A percentile compares a stretch with the other conserved stretches of the same genome.
Conservation (phyloP, 2,888 invertebrate species). For the Eupithecia exiguata region DNA sequence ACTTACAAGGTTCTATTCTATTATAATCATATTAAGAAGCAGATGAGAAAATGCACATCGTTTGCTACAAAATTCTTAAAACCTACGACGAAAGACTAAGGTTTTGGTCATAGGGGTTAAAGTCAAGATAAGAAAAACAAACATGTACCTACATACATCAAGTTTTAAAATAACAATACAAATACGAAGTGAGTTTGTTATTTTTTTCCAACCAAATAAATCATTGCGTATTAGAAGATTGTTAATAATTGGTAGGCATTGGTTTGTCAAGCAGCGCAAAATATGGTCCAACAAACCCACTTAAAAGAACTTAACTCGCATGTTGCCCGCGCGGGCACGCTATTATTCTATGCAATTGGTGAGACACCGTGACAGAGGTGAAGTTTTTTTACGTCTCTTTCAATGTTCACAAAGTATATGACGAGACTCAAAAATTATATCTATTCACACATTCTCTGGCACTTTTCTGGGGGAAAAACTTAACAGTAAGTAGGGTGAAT, state of each 20-base stretch:
- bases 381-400: background rate
- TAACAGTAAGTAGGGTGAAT: background rate
- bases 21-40: background rate
- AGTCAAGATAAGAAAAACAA: background rate
- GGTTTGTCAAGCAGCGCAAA: background rate
- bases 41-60: constrained; percentile 11
- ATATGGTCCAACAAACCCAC: background rate
- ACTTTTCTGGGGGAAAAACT: background rate
- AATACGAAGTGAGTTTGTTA: background rate
- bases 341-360: background rate
- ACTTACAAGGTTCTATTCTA: constrained; percentile 7
- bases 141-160: background rate
- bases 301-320: background rate
- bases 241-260: no score
- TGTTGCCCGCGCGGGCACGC: no score
- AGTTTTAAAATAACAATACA: background rate
- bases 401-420: background rate
- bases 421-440: background rate
- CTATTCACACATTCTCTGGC: background rate
- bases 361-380: background rate
- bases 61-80: constrained; percentile 7
- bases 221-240: background rate
- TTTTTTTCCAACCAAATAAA: background rate
- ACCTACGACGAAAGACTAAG: background rate
- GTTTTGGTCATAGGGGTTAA: constrained; percentile 16